Conservation (phyloP, 2,113 vertebrate genomes). For the Zapus hudsonius region DNA sequence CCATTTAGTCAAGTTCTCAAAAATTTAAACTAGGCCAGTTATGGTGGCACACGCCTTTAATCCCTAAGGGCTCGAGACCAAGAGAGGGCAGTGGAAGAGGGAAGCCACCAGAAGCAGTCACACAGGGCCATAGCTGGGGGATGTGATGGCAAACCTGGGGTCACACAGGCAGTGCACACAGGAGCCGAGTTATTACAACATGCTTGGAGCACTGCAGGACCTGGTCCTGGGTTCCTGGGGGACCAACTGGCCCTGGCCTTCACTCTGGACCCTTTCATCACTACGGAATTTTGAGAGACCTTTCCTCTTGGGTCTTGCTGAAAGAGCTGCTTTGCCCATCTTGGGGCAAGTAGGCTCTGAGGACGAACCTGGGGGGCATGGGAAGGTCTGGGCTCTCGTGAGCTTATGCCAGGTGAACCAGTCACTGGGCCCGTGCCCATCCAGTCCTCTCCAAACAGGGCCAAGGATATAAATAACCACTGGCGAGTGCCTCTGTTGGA, state of each 20-base stretch:
- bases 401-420: not conserved
- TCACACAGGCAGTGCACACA: not conserved
- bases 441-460: not conserved
- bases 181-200: not conserved
- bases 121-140: not conserved
- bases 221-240: not conserved
- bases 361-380: not conserved
- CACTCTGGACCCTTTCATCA: not conserved
- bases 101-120: too few relatives aligned
- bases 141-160: not conserved
- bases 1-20: too few relatives aligned
- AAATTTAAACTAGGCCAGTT: too few relatives aligned
- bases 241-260: not conserved
- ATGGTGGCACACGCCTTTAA: too few relatives aligned
- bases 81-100: not conserved
- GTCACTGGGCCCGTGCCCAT: not conserved
- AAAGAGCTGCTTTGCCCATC: not conserved
- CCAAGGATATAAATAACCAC: not conserved
- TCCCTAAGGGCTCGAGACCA: not conserved
- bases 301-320: not conserved
- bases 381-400: not conserved
- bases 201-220: not conserved
- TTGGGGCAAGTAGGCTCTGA: not conserved
- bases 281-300: not conserved
- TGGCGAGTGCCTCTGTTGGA: not conserved